Evolutionary conservation across 2,113 vertebrate species (phyloP), one percentile per base, ranked within the genome.

Genomic region (Monarcha castaneiventris): DNA sequence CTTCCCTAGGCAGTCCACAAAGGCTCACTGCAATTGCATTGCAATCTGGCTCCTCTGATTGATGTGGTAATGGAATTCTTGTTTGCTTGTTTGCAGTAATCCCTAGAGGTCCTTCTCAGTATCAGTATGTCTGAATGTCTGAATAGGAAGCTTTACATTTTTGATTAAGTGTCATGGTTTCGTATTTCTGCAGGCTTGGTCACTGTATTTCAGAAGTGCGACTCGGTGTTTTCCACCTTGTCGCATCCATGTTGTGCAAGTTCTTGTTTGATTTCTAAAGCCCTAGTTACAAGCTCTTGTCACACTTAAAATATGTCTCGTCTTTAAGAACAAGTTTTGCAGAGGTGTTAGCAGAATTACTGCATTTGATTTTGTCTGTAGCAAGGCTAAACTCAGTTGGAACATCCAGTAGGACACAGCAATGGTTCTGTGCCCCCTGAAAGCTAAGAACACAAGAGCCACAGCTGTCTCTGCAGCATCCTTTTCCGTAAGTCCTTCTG

Each of bases 41-140:
- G 63, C 67, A 79, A 15, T 76, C 67, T 66, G 25, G 21, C 64
- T 86, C 44, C 68, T 87, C 62, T 71, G 63, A 86, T 51, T 67
- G 72, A 87, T 59, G 86, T 72, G 58, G 44, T 72, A 79, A 87
- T 93, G 77, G 69, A 89, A 93, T 91, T 93, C 59, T 84, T 87
- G 73, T 80, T 94, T 83, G 46, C 68, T 81, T 73, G 43, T 83
- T 89, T 85, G 54, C 79, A 54, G 22, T 74, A 90, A 59, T 81
- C 80, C 76, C 71, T 26, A 23, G 67, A 91, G 67, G 51, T 73
- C 75, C 17, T 84, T 27, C 51, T 91, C 72, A 39, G 8, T 41
- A 84, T 79, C 51, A 46, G 10, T 37, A 30, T 1, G 27, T 54
- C 67, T 69, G 10, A 39, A 19, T 79, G 56, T 10, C 14, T 78